phyloP scores from a whole-genome alignment of 2,888 invertebrate genomes.

The Hypomecis punctinalis region DNA sequence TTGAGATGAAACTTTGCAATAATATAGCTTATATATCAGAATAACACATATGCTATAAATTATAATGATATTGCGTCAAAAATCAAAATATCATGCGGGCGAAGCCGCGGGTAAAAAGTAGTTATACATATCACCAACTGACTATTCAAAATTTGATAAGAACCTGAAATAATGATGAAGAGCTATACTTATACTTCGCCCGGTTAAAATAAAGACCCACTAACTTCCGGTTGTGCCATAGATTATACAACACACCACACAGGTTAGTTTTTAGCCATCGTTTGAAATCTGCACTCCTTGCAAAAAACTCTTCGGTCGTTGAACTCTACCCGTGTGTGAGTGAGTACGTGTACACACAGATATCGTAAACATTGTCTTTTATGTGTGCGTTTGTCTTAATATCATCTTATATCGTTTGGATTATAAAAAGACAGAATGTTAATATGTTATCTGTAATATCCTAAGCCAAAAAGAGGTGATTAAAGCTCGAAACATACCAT shows the following conservation, averaged over 20 bases:
- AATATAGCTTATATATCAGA: no score
- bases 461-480: no score
- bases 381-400: slow-evolving; percentile 25
- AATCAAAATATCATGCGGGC: no score
- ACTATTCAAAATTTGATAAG: no score
- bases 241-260: background rate
- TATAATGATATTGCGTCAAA: no score
- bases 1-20: no score
- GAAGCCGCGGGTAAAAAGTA: no score
- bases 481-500: no score
- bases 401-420: background rate
- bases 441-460: background rate
- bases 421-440: background rate
- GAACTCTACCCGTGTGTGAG: slow-evolving; percentile 50
- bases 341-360: slow-evolving; percentile 23
- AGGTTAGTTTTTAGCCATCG: slow-evolving; percentile 2
- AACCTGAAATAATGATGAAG: no score
- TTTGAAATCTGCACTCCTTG: slow-evolving; percentile 32
- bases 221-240: slow-evolving; percentile 13
- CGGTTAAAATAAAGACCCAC: background rate
- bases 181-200: no score
- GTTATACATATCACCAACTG: no score
- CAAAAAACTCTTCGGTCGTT: slow-evolving; percentile 62
- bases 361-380: slow-evolving; percentile 14
- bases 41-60: no score